phyloP scores from a whole-genome alignment of 2,888 invertebrate genomes.

The Troilus luridus region DNA sequence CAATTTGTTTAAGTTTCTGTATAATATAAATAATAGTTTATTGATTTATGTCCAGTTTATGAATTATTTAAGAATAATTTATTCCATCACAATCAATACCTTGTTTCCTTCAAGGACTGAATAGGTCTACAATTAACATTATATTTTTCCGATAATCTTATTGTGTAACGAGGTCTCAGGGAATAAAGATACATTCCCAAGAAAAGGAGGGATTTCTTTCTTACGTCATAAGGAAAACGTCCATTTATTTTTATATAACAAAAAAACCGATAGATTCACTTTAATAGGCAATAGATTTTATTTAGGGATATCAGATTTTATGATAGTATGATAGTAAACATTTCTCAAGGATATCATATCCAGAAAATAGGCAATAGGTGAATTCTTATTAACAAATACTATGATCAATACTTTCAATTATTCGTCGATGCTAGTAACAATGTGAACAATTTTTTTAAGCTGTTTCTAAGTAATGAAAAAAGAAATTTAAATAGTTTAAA shows the following conservation, averaged over 20 bases:
- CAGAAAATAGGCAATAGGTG: too few species aligned
- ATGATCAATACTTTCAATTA: too few species aligned
- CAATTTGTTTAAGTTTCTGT: neutral
- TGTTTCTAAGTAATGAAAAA: too few species aligned
- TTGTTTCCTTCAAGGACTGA: neutral
- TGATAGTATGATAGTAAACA: neutral
- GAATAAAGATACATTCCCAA: neutral
- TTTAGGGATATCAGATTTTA: neutral
- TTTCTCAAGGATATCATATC: neutral
- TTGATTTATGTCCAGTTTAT: neutral
- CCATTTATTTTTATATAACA: neutral
- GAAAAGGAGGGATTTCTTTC: neutral
- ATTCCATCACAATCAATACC: neutral
- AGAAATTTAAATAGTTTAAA: too few species aligned
- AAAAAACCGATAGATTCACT: neutral
- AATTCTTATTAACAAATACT: too few species aligned
- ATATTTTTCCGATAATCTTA: neutral
- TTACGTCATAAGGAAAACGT: neutral
- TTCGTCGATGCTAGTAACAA: too few species aligned
- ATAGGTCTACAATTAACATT: neutral
- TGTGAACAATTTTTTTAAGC: too few species aligned
- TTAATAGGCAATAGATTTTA: neutral
- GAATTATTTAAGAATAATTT: neutral
- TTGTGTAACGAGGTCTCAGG: neutral
- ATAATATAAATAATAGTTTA: too few species aligned